Evolutionary conservation across 2,113 vertebrate genomes (phyloP).

Genomic region (Heloderma charlesbogerti): DNA sequence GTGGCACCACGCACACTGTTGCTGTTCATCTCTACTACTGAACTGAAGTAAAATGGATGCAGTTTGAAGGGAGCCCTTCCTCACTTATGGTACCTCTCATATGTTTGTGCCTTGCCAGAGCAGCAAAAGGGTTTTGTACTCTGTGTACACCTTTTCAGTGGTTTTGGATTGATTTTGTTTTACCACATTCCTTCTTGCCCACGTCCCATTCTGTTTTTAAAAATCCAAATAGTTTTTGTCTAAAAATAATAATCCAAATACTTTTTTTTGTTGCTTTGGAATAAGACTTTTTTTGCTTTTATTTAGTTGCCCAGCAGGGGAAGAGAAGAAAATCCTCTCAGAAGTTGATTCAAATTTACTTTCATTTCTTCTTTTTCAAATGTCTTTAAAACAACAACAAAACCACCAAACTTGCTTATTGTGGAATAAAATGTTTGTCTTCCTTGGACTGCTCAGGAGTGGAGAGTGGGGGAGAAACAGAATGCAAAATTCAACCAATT

Average conservation of each 20-base stretch:
- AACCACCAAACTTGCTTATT: not conserved
- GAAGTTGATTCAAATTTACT: not conserved
- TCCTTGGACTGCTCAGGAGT: not conserved
- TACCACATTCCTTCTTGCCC: not conserved
- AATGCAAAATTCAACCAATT: too few species aligned
- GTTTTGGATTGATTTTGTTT: not conserved
- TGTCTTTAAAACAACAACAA: not conserved
- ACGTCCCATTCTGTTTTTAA: not conserved
- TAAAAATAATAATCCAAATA: not conserved
- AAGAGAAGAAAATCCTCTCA: not conserved
- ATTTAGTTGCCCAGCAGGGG: not conserved
- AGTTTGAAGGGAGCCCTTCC: not conserved
- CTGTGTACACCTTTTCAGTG: not conserved
- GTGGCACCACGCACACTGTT: too few species aligned
- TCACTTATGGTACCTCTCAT: not conserved
- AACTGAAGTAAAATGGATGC: not conserved
- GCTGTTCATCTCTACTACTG: not conserved
- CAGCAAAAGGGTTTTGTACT: not conserved
- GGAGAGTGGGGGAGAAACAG: not conserved
- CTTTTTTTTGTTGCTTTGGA: not conserved
- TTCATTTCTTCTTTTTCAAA: not conserved
- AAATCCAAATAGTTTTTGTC: not conserved
- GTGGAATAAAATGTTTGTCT: not conserved
- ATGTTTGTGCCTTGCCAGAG: not conserved
- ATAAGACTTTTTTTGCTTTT: not conserved